A percentile compares a stretch with the other conserved stretches of the same genome.
Conservation (phyloP, 2,797 vertebrate species). For the Poeciliopsis turneri region DNA sequence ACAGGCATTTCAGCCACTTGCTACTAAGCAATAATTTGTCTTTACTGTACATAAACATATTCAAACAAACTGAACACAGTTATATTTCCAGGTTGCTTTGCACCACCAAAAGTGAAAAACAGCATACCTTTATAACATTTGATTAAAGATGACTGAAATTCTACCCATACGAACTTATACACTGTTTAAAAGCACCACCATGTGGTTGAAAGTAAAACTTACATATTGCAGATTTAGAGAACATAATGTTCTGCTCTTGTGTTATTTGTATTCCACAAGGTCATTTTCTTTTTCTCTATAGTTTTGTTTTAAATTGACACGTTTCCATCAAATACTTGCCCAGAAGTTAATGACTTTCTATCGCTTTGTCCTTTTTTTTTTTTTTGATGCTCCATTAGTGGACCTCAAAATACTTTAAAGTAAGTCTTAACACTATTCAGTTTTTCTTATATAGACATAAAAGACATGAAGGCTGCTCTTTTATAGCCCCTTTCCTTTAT, state of each 20-base stretch:
- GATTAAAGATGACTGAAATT: not conserved
- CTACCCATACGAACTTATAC: not conserved
- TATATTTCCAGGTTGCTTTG: not conserved
- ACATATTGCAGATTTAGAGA: not conserved
- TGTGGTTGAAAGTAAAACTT: slow-evolving; percentile 46
- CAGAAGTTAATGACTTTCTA: not conserved
- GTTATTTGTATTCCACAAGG: slow-evolving; percentile 4
- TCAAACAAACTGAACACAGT: slow-evolving; percentile 2
- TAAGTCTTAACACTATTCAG: slow-evolving; percentile 62
- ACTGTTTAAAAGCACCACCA: slow-evolving; percentile 45
- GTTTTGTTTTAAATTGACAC: not conserved
- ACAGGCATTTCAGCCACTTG: slow-evolving; percentile 23
- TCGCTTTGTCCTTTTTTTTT: slow-evolving; percentile 23
- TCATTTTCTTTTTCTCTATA: not conserved
- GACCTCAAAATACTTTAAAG: slow-evolving; percentile 77
- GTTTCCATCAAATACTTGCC: not conserved
- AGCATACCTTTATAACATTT: not conserved
- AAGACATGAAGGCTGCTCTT: not conserved
- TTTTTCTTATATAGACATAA: no score
- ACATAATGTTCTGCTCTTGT: not conserved
- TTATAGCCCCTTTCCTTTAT: not conserved
- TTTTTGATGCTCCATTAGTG: slow-evolving; percentile 58
- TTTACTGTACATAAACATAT: not conserved
- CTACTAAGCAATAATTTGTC: not conserved
- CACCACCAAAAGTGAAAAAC: not conserved